These are phyloP conservation scores for Lota lota DNA, from an alignment of 2,113 vertebrate genomes.

Conservation along the genomic window DNA sequence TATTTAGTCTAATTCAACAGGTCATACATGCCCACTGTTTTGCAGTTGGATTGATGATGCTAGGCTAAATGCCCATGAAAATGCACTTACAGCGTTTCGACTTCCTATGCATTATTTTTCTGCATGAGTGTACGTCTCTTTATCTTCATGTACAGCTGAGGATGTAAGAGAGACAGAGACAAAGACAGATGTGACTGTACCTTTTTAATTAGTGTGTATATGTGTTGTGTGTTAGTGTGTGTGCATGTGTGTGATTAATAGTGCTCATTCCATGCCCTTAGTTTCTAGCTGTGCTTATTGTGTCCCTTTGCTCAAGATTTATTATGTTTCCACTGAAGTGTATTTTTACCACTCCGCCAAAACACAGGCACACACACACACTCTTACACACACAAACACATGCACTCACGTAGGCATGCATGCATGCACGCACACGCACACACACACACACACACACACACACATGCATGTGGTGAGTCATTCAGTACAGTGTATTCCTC, in stretches of 20 bases:
- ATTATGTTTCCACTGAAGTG: conserved; percentile 11
- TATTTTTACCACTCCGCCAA: conserved; percentile 3
- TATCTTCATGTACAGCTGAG: not conserved
- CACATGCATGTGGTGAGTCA: conserved; percentile 34
- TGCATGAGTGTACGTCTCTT: not conserved
- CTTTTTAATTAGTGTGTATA: not conserved
- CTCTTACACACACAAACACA: conserved; percentile 13
- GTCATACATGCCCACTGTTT: not conserved
- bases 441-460: conserved; percentile 10
- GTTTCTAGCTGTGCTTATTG: not conserved
- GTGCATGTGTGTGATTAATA: conserved; percentile 1
- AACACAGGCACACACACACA: conserved; percentile 11
- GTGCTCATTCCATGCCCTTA: conserved; percentile 1
- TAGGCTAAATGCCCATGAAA: not conserved
- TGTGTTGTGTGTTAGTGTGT: conserved; percentile 1
- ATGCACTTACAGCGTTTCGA: not conserved
- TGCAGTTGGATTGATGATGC: conserved; percentile 9
- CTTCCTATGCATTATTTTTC: not conserved
- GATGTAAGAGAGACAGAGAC: not conserved
- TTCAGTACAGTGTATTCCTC: not conserved
- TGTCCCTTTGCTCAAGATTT: not conserved
- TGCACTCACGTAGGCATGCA: conserved; percentile 1
- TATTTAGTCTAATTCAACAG: not conserved
- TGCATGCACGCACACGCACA: conserved; percentile 34
- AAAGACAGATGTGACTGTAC: not conserved